Base-by-base conservation (phyloP, 2,113 vertebrate species). In the Colossoma macropomum region DNA sequence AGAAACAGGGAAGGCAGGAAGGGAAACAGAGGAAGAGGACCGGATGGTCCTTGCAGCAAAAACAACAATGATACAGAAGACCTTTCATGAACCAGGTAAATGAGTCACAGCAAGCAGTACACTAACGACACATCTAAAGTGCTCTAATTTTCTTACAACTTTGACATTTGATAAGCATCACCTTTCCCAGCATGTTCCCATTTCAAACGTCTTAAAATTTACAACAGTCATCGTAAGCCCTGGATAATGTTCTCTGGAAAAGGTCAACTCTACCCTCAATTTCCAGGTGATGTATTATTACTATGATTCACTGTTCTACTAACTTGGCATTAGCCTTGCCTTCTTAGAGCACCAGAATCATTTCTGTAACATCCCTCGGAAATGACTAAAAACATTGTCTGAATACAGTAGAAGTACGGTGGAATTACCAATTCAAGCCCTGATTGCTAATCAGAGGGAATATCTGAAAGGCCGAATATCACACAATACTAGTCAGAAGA, bases 71-170 rank as follows among this genome's bases (percentile, higher is more conserved):
- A 15, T 38, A 16, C 62, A 82, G 62, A 68, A 82, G 66, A 70
- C 38, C 11, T 59, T 56, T 69, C 38, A 83, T 10, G 71, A 79
- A 76, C 41, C 41, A 79, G 84, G 84, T 86, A 86, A 65, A 70
- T 25, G 6, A 66, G 69, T 28, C 27, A 25, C 25, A 25, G 68
- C 10, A 8, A 45, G 10, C 41, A 45, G 41, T 9, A 45, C 41
- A 45, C 41, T 45, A 45, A 45, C 10, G 41, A 38, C 17, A 69
- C 30, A 32, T 38, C 13, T 19, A 38, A 6, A 2, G 21, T 16
- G 23, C 11, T 23, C 66, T 23, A 21, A 8, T 32, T 69, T 69
- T 23, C 17, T 69, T 38, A 69, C 66, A 71, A 71, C 34, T 34
- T 19, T 70, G 66, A 70, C 66, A 70, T 70, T 70, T 70, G 68